These are phyloP conservation scores for Tuberolachnus salignus DNA, from an alignment of 2,888 invertebrate genomes.

Conservation along the genomic window DNA sequence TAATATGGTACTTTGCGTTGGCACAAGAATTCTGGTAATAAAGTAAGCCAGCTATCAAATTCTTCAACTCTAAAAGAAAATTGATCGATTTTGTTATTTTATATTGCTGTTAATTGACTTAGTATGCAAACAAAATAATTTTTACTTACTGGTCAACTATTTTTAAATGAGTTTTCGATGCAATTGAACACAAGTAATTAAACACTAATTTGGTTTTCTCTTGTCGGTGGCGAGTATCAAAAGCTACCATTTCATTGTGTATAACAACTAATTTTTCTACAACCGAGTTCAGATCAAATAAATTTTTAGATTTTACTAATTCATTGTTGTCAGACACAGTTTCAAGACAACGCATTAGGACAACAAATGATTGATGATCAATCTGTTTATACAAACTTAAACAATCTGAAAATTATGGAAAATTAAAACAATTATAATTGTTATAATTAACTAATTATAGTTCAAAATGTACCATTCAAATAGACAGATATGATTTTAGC, in stretches of 20 bases:
- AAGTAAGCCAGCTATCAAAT: conserved; percentile 64
- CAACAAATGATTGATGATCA: conserved; percentile 37
- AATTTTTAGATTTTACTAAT: conserved; percentile 6
- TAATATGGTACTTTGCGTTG: conserved; percentile 65
- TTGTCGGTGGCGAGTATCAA: conserved; percentile 32
- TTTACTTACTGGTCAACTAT: conserved; percentile 31
- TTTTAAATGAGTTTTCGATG: conserved; percentile 47
- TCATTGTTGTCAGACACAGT: conserved; percentile 25
- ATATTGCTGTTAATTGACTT: neutral
- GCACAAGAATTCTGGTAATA: conserved; percentile 67
- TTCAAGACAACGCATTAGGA: conserved; percentile 33
- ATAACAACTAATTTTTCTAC: conserved; percentile 45
- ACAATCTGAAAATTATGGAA: conserved; percentile 34
- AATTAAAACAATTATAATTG: neutral
- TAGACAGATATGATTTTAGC: conserved; percentile 31
- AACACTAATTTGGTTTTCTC: conserved; percentile 48
- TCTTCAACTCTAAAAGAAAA: conserved; percentile 39
- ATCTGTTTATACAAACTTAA: conserved; percentile 31
- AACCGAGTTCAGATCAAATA: conserved; percentile 35
- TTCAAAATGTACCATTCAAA: conserved; percentile 23
- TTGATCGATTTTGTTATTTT: neutral
- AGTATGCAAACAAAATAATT: conserved; percentile 3
- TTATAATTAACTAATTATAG: neutral
- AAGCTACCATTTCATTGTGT: conserved; percentile 36
- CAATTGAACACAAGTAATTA: conserved; percentile 38